Conservation (phyloP, 2,113 vertebrate genomes). For the Perca schrenkii region DNA sequence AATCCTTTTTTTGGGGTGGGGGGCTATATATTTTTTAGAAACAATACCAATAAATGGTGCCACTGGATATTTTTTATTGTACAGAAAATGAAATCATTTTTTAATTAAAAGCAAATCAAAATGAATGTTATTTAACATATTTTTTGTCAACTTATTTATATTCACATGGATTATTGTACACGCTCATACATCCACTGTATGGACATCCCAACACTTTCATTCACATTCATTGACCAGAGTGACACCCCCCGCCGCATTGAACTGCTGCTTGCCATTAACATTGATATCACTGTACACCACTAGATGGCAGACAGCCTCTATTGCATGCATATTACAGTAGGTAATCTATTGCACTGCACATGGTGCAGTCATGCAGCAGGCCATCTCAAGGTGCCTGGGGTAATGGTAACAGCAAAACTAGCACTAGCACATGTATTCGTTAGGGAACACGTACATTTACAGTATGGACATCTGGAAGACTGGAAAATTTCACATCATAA, state of each 20-base stretch:
- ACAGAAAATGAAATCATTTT: constrained; percentile 56
- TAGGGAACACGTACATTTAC: constrained; percentile 1
- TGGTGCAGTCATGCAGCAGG: constrained; percentile 71
- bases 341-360: constrained; percentile 50
- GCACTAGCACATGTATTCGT: constrained; percentile 22
- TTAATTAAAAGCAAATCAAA: constrained; percentile 52
- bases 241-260: not conserved
- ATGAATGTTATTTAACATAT: not conserved
- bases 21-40: constrained; percentile 2
- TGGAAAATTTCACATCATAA: constrained; percentile 24
- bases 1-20: constrained; percentile 8
- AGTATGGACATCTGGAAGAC: constrained; percentile 57
- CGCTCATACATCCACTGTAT: not conserved
- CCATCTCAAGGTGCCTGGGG: constrained; percentile 31
- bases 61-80: constrained; percentile 74
- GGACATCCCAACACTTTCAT: not conserved
- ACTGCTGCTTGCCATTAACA: not conserved
- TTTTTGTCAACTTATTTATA: not conserved
- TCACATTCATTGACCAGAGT: not conserved
- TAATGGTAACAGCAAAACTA: constrained; percentile 29
- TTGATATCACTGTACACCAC: constrained; percentile 25
- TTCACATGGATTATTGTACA: not conserved
- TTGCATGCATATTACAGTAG: not conserved
- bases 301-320: constrained; percentile 61
- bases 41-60: constrained; percentile 37